Evolutionary conservation across 2,888 invertebrate genomes (phyloP), one percentile per base, ranked within the genome.

Genomic region (Elgonia sp.): DNA sequence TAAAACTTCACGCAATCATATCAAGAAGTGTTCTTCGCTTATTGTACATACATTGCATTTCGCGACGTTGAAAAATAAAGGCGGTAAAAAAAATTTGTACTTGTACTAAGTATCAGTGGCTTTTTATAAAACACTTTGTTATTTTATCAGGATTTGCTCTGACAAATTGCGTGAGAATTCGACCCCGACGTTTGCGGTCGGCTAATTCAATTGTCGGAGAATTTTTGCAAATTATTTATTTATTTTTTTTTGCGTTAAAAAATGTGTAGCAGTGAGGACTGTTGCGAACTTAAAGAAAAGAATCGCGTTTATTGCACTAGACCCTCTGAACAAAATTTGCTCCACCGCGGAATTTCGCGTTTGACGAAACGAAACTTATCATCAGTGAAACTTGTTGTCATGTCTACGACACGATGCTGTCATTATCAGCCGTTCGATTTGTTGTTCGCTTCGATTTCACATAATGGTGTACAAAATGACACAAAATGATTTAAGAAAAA

Each of bases 301-400:
- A 87, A 84, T 76, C 73, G 75, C 80, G 81, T 83, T 85, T 85
- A 91, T 91, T 91, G 91, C 90, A 91, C 90, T 85, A 89, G 82
- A 89, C 90, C 90, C 90, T 86, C 86, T 87, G 62, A 86, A 29
- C 29, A 75, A 70, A 77, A 63, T 39, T 84, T 76, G 76, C 62
- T 67, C 73, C 57, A 40, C 55, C 63, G 40, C 29, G 21, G n/a
- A 50, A 57, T 57, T 57, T 39, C 20, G 40, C 39, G 18, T 50
- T 73, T 42, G 82, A 37, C 72, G 79, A 62, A 79, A 83, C 42
- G 37, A 67, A 42, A 53, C 20, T 21, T 53, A 53, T 16, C 72
- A 62, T 65, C 21, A 29, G 21, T 60, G 6, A 6, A 81, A 85
- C 80, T 89, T 89, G 87, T 89, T 90, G 90, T 89, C 91, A 91